Base-by-base conservation (phyloP, 2,113 vertebrate genomes). In the Chamaea fasciata region DNA sequence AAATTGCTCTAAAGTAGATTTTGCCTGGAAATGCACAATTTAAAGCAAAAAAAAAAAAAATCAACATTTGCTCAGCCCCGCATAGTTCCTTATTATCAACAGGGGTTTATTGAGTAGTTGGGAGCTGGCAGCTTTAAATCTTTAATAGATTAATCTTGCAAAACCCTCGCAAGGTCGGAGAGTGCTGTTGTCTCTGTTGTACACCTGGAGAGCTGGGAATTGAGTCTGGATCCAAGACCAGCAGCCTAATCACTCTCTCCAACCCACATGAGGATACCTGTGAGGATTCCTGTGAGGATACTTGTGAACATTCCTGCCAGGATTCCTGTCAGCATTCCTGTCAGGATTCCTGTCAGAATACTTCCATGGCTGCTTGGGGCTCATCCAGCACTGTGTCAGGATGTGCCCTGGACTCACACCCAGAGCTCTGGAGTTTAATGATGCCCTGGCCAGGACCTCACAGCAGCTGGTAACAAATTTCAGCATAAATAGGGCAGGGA, bases 71-170 rank as follows among this genome's bases (percentile, higher is more conserved):
- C 77, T 31, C 23, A 64, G 60, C 39, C 23, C 53, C 0, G 0
- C 7, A 10, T 53, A 9, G 67, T 56, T 84, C 52, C 65, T n/a
- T 52, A n/a, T 91, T 87, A 87, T 39, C 83, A 81, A 1, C 74
- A 74, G 77, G 80, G 44, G 52, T 59, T 95, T 87, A 75, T 37
- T 92, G 95, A 93, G 95, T 44, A 83, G 70, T 5, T 90, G 65
- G 52, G 87, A 91, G 84, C 53, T 30, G 78, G 70, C 7, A 15
- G 65, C 57, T 95, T 68, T 86, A 87, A 95, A 94, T 94, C 96
- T 95, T 89, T 84, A 89, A 95, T 91, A 68, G 91, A 91, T 92
- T 92, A 84, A 82, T 92, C 92, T 92, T 87, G 74, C 91, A 89
- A 84, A 89, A 71, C 31, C 53, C 86, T 92, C 11, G 1, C 57